Conservation (phyloP, 2,113 vertebrate genomes). For the Castor canadensis region DNA sequence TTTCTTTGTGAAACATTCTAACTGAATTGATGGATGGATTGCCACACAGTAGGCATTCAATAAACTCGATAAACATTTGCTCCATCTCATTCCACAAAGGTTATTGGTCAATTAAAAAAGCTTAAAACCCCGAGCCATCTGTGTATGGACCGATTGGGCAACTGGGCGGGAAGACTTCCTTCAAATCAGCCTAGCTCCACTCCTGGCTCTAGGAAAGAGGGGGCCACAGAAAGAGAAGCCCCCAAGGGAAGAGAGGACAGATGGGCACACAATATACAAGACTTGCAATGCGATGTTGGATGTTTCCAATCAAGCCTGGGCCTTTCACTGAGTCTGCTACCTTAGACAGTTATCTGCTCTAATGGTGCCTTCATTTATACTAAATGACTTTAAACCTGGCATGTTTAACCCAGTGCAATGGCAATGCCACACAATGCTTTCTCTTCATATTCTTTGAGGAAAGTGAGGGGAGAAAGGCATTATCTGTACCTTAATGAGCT, state of each 20-base stretch:
- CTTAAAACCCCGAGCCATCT: background rate
- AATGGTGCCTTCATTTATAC: background rate
- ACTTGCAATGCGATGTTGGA: background rate
- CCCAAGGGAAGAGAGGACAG: background rate
- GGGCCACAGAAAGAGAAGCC: background rate
- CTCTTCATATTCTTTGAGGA: background rate
- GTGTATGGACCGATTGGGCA: background rate
- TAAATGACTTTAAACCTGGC: background rate
- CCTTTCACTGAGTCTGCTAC: background rate
- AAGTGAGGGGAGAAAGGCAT: background rate
- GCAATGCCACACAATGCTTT: background rate
- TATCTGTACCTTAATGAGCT: background rate
- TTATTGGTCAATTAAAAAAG: slow-evolving; percentile 50
- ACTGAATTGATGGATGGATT: background rate
- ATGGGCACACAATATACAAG: background rate
- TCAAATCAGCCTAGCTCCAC: background rate
- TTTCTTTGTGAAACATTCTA: background rate
- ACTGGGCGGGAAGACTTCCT: background rate
- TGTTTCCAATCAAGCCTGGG: background rate
- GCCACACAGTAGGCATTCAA: slow-evolving; percentile 10
- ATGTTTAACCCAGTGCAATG: background rate
- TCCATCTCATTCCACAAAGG: slow-evolving; percentile 48
- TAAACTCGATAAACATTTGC: slow-evolving; percentile 4
- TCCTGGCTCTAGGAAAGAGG: background rate
- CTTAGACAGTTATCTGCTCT: background rate